These are phyloP conservation scores for Cheilosia pagana DNA, from an alignment of 2,888 invertebrate species.

Conservation along the genomic window DNA sequence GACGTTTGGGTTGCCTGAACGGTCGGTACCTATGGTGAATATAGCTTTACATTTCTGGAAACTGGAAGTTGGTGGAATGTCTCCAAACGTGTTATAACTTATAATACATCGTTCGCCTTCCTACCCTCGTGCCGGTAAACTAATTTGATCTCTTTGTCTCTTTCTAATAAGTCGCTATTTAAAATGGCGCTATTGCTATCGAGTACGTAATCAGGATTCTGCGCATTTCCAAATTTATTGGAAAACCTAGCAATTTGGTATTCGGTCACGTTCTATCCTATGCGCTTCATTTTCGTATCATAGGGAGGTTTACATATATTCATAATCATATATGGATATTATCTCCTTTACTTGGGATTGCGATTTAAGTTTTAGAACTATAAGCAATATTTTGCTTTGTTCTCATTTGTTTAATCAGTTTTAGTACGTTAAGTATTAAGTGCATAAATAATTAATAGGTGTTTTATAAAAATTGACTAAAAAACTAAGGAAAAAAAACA, in stretches of 20 bases:
- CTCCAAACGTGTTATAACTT: neutral
- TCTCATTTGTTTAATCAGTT: slow-evolving; percentile 39
- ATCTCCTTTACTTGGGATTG: slow-evolving; percentile 32
- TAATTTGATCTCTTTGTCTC: neutral
- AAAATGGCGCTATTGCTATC: neutral
- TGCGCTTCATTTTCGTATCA: slow-evolving; percentile 35
- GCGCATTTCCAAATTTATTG: slow-evolving; percentile 32
- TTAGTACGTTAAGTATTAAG: slow-evolving; percentile 23
- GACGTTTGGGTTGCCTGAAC: too few relatives aligned
- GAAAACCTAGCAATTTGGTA: slow-evolving; percentile 11
- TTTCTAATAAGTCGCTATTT: neutral
- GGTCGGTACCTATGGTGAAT: too few relatives aligned
- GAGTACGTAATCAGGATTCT: neutral
- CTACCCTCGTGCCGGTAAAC: neutral
- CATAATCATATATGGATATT: slow-evolving; percentile 51
- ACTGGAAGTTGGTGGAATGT: neutral
- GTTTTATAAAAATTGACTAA: slow-evolving; percentile 6
- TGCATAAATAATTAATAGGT: slow-evolving; percentile 31
- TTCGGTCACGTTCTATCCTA: slow-evolving; percentile 10
- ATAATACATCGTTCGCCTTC: neutral
- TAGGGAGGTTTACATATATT: slow-evolving; percentile 32
- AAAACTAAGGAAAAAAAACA: neutral
- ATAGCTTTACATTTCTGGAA: too few relatives aligned
- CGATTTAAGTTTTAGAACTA: slow-evolving; percentile 30
- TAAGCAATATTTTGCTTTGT: slow-evolving; percentile 28